Base-by-base conservation (phyloP, 2,113 vertebrate genomes). In the Hypocryptadius cinnamomeus region DNA sequence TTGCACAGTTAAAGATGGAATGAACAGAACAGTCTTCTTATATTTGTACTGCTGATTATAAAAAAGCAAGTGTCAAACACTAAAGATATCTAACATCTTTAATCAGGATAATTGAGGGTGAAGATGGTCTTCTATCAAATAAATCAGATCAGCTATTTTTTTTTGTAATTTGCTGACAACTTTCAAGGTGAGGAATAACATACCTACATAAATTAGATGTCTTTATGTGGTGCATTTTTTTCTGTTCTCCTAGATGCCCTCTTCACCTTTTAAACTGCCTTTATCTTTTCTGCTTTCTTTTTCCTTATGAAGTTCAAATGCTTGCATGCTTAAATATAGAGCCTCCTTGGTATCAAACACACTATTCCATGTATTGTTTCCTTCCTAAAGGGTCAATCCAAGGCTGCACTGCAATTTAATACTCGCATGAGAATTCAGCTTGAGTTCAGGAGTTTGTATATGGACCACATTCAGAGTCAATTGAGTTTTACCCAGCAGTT, bases 361-460 rank as follows among this genome's bases (percentile, higher is more conserved):
- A 86, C 87, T 88, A 94, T 96, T 97, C 96, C 94, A 90, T 87
- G 76, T 78, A 96, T 91, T 97, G 94, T 97, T 94, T 94, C 88
- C 80, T 95, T 68, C 79, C 72, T 89, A 81, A 96, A 95, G 94
- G 96, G 95, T 97, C 96, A 97, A 8, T 27, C 77, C 94, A 79
- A 85, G 97, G 97, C 95, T 97, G 95, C 78, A 63, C 77, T 40
- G 97, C 93, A 97, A 98, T 92, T 74, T 72, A 95, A 97, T 97
- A 97, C 63, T 93, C 89, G 8, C 96, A 35, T 57, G 97, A 95
- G 97, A 95, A 92, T 89, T 95, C 35, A 20, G 40, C 45, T 91
- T 63, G 51, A 87, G 69, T 86, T 95, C 85, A 85, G 57, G 39
- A 85, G 89, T 93, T 96, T 93, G 90, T 95, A 53, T 92, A 88